Base-by-base conservation (phyloP, 2,113 vertebrate species). In the Mus musculus region DNA sequence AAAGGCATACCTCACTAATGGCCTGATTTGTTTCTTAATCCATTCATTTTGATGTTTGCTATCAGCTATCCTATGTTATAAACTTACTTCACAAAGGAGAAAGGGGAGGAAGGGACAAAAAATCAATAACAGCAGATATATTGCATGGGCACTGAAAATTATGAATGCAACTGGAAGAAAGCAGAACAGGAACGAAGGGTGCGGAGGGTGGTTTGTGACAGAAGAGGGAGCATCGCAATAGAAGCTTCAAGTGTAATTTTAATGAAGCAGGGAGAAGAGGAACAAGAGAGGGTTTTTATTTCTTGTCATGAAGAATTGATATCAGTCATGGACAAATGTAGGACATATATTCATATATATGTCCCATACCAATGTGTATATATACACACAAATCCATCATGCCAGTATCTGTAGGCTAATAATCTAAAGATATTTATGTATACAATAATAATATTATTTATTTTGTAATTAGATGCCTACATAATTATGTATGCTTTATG, bases 391-490 rank as follows among this genome's bases (percentile, higher is more conserved):
- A 10, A 88, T 14, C 3, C 1, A 46, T 26, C 87, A 54, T 90
- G 42, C 76, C 5, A 19, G 7, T 75, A 61, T 80, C n/a, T 88
- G 56, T 5, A 73, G 54, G 95, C 54, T 1, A 16, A 93, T 86
- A 82, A n/a, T 61, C 81, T 67, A 84, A 59, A 82, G 56, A 87
- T n/a, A 39, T 87, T 28, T 91, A 61, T 89, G 52, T 91, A 65
- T 54, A 39, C 73, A 91, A 76, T 39, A 69, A 52, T 87, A 56
- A 52, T 86, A 71, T 20, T 73, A 75, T 67, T 82, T 63, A 73
- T 94, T 89, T 33, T 67, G 80, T 52, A 77, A 46, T 89, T 87
- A 42, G 22, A 56, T 78, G 33, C 3, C 49, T n/a, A 61, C 6
- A 22, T 42, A 39, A 49, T 11, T 33, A 33, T 61, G 36, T 39